Percentiles rank a stretch among this genome's conserved stretches.
phyloP scores from a whole-genome alignment of 2,797 vertebrate species.

The Hirundo rustica region DNA sequence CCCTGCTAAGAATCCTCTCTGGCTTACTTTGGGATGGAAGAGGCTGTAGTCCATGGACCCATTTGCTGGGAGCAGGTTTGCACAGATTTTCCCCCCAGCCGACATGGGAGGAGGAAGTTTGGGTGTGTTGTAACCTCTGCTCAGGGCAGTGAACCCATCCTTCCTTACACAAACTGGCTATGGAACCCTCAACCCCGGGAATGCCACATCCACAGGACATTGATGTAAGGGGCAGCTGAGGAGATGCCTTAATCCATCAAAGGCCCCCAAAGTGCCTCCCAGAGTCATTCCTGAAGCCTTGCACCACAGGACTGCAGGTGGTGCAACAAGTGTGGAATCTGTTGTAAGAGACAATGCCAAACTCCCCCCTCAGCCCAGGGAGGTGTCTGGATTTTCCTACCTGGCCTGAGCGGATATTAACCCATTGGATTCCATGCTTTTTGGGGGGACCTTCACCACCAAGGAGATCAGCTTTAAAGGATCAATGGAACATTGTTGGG shows the following conservation, averaged over 20 bases:
- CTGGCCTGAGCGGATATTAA: too few relatives aligned
- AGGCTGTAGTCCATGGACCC: not conserved
- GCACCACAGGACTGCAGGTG: not conserved
- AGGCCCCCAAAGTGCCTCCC: not conserved
- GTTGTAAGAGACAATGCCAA: not conserved
- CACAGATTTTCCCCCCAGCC: not conserved
- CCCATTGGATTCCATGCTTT: accelerated
- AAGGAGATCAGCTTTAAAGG: not conserved
- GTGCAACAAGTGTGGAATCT: not conserved
- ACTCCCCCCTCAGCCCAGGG: too few relatives aligned
- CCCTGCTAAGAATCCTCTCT: not conserved
- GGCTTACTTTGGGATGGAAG: too few relatives aligned
- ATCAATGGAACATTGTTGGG: accelerated
- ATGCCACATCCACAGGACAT: not conserved
- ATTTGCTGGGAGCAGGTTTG: not conserved
- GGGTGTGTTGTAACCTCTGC: not conserved
- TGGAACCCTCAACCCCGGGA: not conserved
- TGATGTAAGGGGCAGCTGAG: not conserved
- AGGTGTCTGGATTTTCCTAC: not conserved
- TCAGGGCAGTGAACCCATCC: not conserved
- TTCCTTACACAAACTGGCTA: not conserved
- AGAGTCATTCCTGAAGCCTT: not conserved
- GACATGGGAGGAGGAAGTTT: too few relatives aligned
- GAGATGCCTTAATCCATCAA: not conserved
- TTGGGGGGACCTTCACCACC: not conserved